Percentiles rank a stretch among this genome's conserved stretches.
Evolutionary conservation across 2,888 invertebrate genomes (phyloP).

Genomic region (Mystacides longicornis): DNA sequence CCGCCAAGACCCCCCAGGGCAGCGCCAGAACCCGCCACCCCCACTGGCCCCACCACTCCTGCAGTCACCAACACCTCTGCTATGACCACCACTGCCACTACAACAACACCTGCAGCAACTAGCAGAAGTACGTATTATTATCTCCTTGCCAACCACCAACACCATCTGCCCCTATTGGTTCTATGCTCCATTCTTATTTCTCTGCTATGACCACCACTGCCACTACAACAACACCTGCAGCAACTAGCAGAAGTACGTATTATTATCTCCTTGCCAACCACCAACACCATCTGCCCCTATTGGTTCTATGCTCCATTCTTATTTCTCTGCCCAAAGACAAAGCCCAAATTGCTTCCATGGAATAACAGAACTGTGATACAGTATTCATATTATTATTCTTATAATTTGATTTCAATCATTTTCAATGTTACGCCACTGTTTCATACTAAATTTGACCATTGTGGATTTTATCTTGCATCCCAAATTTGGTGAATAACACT

Average conservation of each 20-base stretch:
- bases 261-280: not conserved
- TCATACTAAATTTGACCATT: too few relatives aligned
- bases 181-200: slow-evolving; percentile 30
- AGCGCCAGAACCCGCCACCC: slow-evolving; percentile 28
- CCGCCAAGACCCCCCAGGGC: slow-evolving; percentile 33
- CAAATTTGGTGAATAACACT: too few relatives aligned
- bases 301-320: slow-evolving; percentile 33
- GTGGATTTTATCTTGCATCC: too few relatives aligned
- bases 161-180: slow-evolving; percentile 33
- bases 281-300: slow-evolving; percentile 30
- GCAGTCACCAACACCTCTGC: slow-evolving; percentile 20
- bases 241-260: slow-evolving; percentile 17
- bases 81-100: slow-evolving; percentile 14
- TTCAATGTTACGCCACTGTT: too few relatives aligned
- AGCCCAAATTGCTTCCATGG: too few relatives aligned
- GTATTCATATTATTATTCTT: too few relatives aligned
- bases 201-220: slow-evolving; percentile 15
- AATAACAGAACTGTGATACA: too few relatives aligned
- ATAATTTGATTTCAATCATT: too few relatives aligned
- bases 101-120: slow-evolving; percentile 17
- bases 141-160: slow-evolving; percentile 22
- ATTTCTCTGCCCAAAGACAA: slow-evolving; percentile 16
- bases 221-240: slow-evolving; percentile 16
- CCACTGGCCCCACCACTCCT: slow-evolving; percentile 36
- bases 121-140: slow-evolving; percentile 13